Base-by-base conservation (phyloP, 2,888 invertebrate genomes). In the Sepiola atlantica region DNA sequence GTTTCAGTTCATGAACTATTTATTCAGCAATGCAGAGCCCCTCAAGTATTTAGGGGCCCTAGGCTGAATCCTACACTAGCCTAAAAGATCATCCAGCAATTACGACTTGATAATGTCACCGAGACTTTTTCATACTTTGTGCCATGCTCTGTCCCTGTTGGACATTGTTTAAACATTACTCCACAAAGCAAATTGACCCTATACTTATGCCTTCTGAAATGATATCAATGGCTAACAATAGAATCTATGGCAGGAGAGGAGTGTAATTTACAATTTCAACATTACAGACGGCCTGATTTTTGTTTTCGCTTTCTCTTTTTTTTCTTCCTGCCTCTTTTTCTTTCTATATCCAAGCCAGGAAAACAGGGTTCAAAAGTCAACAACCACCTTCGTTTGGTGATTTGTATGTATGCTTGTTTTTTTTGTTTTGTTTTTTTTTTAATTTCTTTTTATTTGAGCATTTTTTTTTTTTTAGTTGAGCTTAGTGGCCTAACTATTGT, bases 191-290 rank as follows among this genome's bases (percentile, higher is more conserved):
- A 77, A 77, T 77, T 77, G 77, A 77, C 77, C 77, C 77, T 77
- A 77, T 77, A 77, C 77, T 77, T 77, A 77, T 77, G 77, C n/a
- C 77, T 77, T 77, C 14, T 32, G n/a, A 77, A 77, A 77, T 77
- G 77, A 77, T 77, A 77, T 77, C 77, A 77, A 77, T 77, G 77
- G n/a, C 77, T 77, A 77, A 77, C 77, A 77, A 77, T 77, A 77
- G 77, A 77, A 77, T 32, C 77, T 77, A n/a, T 77, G 77, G 77
- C 77, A 77, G 77, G 77, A n/a, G 14, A n/a, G 32, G 77, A 77
- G n/a, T 14, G 77, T 77, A n/a, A n/a, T 77, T 77, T 77, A 77
- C 77, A 77, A 77, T n/a, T 77, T 77, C 77, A 77, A 32, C 77
- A 77, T n/a, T 77, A 77, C 77, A 77, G n/a, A n/a, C n/a, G n/a